A percentile compares a stretch with the other conserved stretches of the same genome.
phyloP scores from a whole-genome alignment of 2,797 vertebrate species.

The Microctenopoma stevenorrisi region DNA sequence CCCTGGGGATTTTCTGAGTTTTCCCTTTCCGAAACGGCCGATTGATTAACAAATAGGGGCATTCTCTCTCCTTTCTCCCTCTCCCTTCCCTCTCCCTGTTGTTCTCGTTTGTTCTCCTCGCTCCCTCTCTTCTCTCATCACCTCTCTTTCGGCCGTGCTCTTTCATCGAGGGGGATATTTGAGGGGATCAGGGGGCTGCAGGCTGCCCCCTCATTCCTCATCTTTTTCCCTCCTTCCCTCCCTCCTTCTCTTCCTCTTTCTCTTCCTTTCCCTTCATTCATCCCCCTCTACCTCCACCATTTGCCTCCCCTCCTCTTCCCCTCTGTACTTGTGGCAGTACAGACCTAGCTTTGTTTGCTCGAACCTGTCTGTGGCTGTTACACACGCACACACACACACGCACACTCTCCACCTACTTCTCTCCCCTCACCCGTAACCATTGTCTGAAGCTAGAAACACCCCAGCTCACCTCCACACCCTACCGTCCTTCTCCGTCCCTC shows the following conservation, averaged over 20 bases:
- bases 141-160: slow-evolving; percentile 86
- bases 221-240: slow-evolving; percentile 43
- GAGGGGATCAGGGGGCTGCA: slow-evolving; percentile 87
- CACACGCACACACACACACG: neutral
- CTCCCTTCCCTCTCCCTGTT: slow-evolving; percentile 70
- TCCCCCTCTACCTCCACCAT: slow-evolving; percentile 40
- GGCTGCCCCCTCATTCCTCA: slow-evolving; percentile 67
- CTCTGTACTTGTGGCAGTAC: slow-evolving; percentile 84
- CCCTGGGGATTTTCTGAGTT: slow-evolving; percentile 80
- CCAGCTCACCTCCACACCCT: slow-evolving; percentile 73
- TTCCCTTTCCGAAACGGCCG: slow-evolving; percentile 85
- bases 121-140: slow-evolving; percentile 79
- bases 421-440: slow-evolving; percentile 80
- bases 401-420: slow-evolving; percentile 66
- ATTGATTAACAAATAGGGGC: slow-evolving; percentile 89
- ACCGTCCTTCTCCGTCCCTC: slow-evolving; percentile 64
- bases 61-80: slow-evolving; percentile 83
- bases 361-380: slow-evolving; percentile 81
- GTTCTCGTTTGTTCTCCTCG: slow-evolving; percentile 72
- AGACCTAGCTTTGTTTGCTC: slow-evolving; percentile 92
- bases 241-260: slow-evolving; percentile 37
- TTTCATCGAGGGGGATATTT: slow-evolving; percentile 95
- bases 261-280: slow-evolving; percentile 64
- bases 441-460: slow-evolving; percentile 85
- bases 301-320: slow-evolving; percentile 69